Conservation (phyloP, 2,888 invertebrate genomes). For the Stomorhina lunata region DNA sequence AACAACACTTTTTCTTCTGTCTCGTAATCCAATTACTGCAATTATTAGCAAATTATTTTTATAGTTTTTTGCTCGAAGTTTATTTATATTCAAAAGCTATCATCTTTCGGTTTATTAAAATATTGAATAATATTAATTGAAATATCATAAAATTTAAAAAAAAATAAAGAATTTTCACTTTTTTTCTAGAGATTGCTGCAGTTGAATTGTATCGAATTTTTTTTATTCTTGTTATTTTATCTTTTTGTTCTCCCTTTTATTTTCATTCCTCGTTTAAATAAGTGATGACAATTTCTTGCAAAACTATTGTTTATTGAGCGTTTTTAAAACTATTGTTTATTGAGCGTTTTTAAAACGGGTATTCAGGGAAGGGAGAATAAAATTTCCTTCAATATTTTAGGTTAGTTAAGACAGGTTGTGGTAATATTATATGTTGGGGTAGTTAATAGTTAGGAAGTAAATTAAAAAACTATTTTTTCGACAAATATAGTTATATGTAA, state of each 20-base stretch:
- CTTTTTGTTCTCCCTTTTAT: background rate
- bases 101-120: background rate
- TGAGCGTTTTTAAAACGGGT: too few species aligned
- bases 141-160: background rate
- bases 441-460: too few species aligned
- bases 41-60: background rate
- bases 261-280: too few species aligned
- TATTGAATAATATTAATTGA: background rate
- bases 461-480: too few species aligned
- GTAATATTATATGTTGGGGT: too few species aligned
- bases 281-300: too few species aligned
- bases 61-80: background rate
- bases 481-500: too few species aligned
- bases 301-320: too few species aligned
- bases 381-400: too few species aligned
- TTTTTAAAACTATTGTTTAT: too few species aligned
- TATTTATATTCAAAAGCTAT: background rate
- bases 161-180: background rate
- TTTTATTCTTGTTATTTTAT: background rate
- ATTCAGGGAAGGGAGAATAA: too few species aligned
- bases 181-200: background rate
- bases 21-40: constrained; percentile 35
- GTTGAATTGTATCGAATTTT: constrained; percentile 22
- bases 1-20: background rate
- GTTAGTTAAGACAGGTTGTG: too few species aligned